Base-by-base conservation (phyloP, 2,113 vertebrate species). In the Apistogramma diplotaenia region DNA sequence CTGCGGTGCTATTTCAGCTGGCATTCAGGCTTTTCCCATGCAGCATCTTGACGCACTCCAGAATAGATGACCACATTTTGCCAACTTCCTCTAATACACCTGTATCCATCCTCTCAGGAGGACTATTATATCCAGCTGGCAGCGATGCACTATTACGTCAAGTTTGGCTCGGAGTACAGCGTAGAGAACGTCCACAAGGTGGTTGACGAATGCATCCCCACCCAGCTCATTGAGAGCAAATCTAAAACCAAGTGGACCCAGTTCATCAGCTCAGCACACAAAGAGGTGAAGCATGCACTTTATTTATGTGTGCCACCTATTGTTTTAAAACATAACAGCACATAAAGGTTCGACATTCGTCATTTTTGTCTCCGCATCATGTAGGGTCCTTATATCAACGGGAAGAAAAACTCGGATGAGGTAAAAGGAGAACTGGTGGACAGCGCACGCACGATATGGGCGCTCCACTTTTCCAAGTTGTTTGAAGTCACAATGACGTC, bases 401-500 rank as follows among this genome's bases (percentile, higher is more conserved):
- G 93, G 21, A 91, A 1, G 18, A 84, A 75, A 8, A 86, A 83
- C 1, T 33, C 51, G 0, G 93, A 94, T 35, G 70, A 43, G 0
- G 95, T 97, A 29, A 96, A 95, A 88, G 96, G 92, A 33, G 93
- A 97, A 12, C 89, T 98, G 51, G 97, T 98, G 5, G 92, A 96
- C 59, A 87, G 91, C 2, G 96, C 96, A 72, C 93, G 89, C 5
- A 51, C 96, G 33, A 95, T 95, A 82, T 99, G 97, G 98, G 95
- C 96, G 2, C 84, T 99, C 55, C 91, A 96, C 54, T 99, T 99
- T 93, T 98, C 98, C 19, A 95, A 93, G 74, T 97, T 99, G 84
- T 99, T 95, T 89, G 96, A 99, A 91, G 96, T 97, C 75, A 95
- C 89, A 43, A 94, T 95, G 49, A 91, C 94, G 86, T 96, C 97